Base-by-base conservation (phyloP, 2,888 invertebrate genomes). In the Amiota communis region DNA sequence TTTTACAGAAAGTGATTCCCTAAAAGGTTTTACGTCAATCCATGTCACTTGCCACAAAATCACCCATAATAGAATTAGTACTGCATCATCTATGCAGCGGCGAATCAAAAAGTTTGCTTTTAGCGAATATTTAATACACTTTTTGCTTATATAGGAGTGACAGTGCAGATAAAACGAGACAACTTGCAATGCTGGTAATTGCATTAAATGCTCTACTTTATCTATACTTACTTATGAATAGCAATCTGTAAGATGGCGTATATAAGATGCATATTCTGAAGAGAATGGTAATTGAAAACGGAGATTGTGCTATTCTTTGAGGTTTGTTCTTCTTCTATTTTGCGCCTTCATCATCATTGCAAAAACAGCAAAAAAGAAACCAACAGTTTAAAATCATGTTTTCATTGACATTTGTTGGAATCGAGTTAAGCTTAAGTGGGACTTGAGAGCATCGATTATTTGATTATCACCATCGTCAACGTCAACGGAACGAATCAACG, bases 391-490 rank as follows among this genome's bases (percentile, higher is more conserved):
- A 83, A 83, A 84, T 79, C 77, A 77, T 72, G 77, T 80, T 82
- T 79, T 79, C 79, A 85, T 83, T 81, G 83, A 82, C 81, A 83
- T 82, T 83, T 77, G 73, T 76, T 76, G 73, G 79, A 85, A 85
- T 85, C 83, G 82, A 75, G 73, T 83, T 85, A 46, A 76, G 51
- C 63, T 56, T 36, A 70, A 57, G 68, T 69, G 56, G 46, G 46
- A 48, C 20, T 4, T 8, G 15, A 57, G 20, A 59, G 59, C 20
- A 59, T 8, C 3, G 68, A 49, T n/a, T 53, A 68, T 68, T 68
- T 20, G 68, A 68, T 68, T 68, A 68, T 23, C 68, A 13, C 49
- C 9, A 36, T 36, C 36, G 36, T 36, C 36, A 36, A 36, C 36
- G 36, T 36, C 36, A 36, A 36, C 36, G 36, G 36, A 36, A 6